Base-by-base conservation (phyloP, 2,888 invertebrate genomes). In the Mycalesis mineus region DNA sequence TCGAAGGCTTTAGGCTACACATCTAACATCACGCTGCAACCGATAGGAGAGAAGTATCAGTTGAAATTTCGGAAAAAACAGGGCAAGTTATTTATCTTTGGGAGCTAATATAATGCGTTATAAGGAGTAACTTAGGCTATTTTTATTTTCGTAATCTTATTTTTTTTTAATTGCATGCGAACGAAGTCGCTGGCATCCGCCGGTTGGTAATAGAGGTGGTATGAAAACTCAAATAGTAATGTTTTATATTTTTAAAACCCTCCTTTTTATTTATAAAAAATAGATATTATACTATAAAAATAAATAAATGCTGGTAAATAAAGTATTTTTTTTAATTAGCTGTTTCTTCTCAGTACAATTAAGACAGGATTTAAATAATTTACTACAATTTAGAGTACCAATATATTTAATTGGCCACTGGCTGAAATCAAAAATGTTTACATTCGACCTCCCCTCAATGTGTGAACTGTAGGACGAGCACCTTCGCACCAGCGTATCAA, bases 381-480 rank as follows among this genome's bases (percentile, higher is more conserved):
- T 70, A 86, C 82, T 65, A 81, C 78, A 71, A 79, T 78, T 80
- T 83, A 75, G 73, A 84, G 86, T 84, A 88, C 88, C 88, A 88
- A 88, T 84, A 79, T 79, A 84, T 88, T 88, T 88, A 84, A 88
- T 89, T 88, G 88, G 88, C 88, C 85, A 87, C 84, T 84, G 86
- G 85, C 88, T 85, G 85, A 88, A 88, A 87, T 86, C 73, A 88
- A 82, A 83, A 22, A 80, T 75, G 64, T 80, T 80, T 87, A 89
- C 88, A 89, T 80, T 75, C 81, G 77, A 22, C 77, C 82, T 77
- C 79, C 83, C 73, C 62, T 82, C 74, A 76, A 76, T 73, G 75
- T 75, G 79, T 72, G 70, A 65, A 63, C 40, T 53, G 9, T 72
- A 74, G 77, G 74, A 73, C 74, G 71, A 72, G 75, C 77, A 78